Evolutionary conservation across 2,888 invertebrate genomes (phyloP).

Genomic region (Trissolcus japonicus): DNA sequence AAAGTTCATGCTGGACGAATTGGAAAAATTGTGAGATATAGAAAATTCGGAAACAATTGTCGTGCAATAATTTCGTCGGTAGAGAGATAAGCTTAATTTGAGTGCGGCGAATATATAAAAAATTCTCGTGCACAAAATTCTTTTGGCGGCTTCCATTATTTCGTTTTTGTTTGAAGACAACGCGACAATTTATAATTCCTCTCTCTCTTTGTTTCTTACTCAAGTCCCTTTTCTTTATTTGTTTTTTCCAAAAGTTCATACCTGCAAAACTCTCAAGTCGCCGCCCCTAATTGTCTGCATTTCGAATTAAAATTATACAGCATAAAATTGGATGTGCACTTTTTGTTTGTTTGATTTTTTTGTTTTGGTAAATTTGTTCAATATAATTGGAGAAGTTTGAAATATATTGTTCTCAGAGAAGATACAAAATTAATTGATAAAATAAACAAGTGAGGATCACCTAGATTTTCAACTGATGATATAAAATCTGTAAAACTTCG

Average conservation of each 20-base stretch:
- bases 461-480: constrained; percentile 86
- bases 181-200: constrained; percentile 18
- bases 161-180: constrained; percentile 36
- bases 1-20: too few relatives aligned
- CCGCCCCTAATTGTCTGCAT: constrained; percentile 38
- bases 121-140: constrained; percentile 35
- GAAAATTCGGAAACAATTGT: neutral
- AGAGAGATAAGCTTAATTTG: neutral
- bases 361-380: neutral
- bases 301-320: constrained; percentile 2
- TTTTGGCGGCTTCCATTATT: neutral
- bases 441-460: constrained; percentile 73
- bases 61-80: neutral
- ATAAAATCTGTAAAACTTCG: constrained; percentile 84
- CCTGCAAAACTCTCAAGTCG: constrained; percentile 35
- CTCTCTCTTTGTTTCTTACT: neutral
- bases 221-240: too few relatives aligned
- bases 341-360: neutral
- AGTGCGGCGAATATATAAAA: constrained; percentile 17
- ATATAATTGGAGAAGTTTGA: neutral
- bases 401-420: too few relatives aligned
- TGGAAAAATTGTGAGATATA: too few relatives aligned
- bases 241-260: constrained; percentile 20
- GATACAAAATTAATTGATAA: too few relatives aligned
- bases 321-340: too few relatives aligned